These are phyloP conservation scores for Nomada goodeniana DNA, from an alignment of 2,888 invertebrate species.

Conservation along the genomic window DNA sequence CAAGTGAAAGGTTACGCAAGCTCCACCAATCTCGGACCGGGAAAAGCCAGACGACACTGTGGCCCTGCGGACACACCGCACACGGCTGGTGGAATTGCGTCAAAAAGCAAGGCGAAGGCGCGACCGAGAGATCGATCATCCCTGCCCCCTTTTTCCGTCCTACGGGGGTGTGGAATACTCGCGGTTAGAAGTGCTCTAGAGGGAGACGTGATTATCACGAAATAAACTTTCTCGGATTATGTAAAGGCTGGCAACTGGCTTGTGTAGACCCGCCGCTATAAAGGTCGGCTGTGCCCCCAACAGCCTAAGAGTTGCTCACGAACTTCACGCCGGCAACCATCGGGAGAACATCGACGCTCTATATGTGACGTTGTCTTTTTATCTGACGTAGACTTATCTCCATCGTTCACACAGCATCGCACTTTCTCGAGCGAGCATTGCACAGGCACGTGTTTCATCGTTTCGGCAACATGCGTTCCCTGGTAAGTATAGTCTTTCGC, in stretches of 20 bases:
- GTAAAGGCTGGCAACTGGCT: slow-evolving; percentile 78
- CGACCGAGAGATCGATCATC: slow-evolving; percentile 15
- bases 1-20: slow-evolving; percentile 61
- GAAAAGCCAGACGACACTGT: slow-evolving; percentile 18
- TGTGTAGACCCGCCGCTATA: slow-evolving; percentile 80
- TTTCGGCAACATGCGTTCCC: slow-evolving; percentile 71
- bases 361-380: slow-evolving; percentile 68
- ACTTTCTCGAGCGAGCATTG: slow-evolving; percentile 52
- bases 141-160: neutral
- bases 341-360: slow-evolving; percentile 67
- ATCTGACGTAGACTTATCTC: slow-evolving; percentile 28
- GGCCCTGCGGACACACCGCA: neutral
- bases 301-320: slow-evolving; percentile 82
- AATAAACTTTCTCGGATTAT: slow-evolving; percentile 84
- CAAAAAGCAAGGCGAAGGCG: slow-evolving; percentile 7
- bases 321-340: slow-evolving; percentile 81
- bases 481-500: slow-evolving; percentile 70
- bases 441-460: slow-evolving; percentile 44
- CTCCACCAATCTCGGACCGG: neutral
- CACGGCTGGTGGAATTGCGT: slow-evolving; percentile 29
- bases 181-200: slow-evolving; percentile 45
- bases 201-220: slow-evolving; percentile 72
- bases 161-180: slow-evolving; percentile 17
- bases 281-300: slow-evolving; percentile 82
- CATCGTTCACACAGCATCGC: slow-evolving; percentile 14